Percentiles rank a stretch among this genome's conserved stretches.
These are phyloP conservation scores for Knipowitschia caucasica DNA, from an alignment of 2,797 vertebrate species.

Conservation along the genomic window DNA sequence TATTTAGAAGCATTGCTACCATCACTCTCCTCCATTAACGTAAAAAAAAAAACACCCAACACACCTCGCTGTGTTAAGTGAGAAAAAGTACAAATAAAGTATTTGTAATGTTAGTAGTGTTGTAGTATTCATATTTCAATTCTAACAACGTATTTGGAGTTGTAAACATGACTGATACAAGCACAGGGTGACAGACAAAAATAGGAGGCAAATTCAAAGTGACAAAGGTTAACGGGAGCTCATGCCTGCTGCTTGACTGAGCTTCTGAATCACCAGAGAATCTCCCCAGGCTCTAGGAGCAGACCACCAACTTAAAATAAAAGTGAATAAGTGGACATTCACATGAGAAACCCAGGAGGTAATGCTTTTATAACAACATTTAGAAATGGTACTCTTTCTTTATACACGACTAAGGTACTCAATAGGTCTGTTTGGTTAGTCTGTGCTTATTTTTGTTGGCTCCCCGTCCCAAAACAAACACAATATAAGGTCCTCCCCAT, in stretches of 20 bases:
- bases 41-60: neutral
- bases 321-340: neutral
- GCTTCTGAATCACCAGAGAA: slow-evolving; percentile 35
- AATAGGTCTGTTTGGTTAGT: too few species aligned
- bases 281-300: slow-evolving; percentile 25
- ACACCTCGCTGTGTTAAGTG: neutral
- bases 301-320: slow-evolving; percentile 10
- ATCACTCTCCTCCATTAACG: neutral
- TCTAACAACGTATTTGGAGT: neutral
- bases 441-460: too few species aligned
- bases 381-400: neutral
- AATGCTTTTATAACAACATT: neutral
- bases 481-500: too few species aligned
- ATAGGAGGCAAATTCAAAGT: slow-evolving; percentile 41
- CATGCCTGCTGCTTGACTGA: slow-evolving; percentile 30
- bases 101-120: neutral
- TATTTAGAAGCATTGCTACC: neutral
- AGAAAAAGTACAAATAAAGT: neutral
- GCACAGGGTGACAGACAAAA: slow-evolving; percentile 30
- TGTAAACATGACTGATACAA: slow-evolving; percentile 36
- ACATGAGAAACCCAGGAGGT: neutral
- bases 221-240: slow-evolving; percentile 47
- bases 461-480: too few species aligned
- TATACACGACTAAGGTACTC: too few species aligned
- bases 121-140: too few species aligned